Conservation (phyloP, 2,888 invertebrate species). For the Brachyopa scutellaris region DNA sequence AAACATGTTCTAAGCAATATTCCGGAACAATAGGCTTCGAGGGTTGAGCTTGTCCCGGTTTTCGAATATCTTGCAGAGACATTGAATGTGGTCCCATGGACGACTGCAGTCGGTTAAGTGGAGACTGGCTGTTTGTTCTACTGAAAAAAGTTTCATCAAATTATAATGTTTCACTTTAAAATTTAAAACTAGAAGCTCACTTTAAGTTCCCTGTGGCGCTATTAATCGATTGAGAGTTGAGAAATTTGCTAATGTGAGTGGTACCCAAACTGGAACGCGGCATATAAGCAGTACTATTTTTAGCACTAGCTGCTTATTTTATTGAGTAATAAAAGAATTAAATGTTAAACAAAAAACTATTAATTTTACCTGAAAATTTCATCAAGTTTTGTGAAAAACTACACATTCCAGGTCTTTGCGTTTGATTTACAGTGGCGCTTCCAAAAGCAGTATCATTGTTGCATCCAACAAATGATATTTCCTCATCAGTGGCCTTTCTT, state of each 20-base stretch:
- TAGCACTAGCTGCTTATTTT: constrained; percentile 73
- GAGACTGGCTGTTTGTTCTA: constrained; percentile 78
- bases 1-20: constrained; percentile 93
- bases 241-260: constrained; percentile 76
- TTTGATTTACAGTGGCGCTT: constrained; percentile 74
- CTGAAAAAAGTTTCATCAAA: constrained; percentile 70
- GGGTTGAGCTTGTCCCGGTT: constrained; percentile 83
- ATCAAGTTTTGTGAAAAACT: constrained; percentile 77
- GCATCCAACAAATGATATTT: constrained; percentile 85
- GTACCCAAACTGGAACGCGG: constrained; percentile 76
- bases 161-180: too few relatives aligned
- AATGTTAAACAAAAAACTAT: not conserved
- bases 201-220: constrained; percentile 77
- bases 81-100: constrained; percentile 79
- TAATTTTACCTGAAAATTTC: constrained; percentile 75
- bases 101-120: constrained; percentile 79
- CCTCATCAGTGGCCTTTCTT: constrained; percentile 88
- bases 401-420: constrained; percentile 66
- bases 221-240: constrained; percentile 77
- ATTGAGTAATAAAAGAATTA: not conserved
- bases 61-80: constrained; percentile 81
- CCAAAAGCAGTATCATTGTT: constrained; percentile 80
- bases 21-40: constrained; percentile 90
- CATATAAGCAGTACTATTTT: constrained; percentile 75
- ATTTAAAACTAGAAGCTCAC: constrained; percentile 74